Conservation (phyloP, 2,113 vertebrate species). For the Barbus barbus region DNA sequence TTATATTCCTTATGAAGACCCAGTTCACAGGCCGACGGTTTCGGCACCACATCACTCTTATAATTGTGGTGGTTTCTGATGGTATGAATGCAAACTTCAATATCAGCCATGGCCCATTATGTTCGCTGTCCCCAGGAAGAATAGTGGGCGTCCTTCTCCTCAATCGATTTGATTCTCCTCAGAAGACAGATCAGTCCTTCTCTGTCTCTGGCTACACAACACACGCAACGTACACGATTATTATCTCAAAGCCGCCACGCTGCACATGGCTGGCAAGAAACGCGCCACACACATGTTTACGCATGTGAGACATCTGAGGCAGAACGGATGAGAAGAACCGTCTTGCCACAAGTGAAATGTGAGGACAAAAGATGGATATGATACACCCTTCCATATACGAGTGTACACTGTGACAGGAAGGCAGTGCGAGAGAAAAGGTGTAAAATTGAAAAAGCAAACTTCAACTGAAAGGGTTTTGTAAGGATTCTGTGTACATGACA, state of each 20-base stretch:
- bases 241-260: slow-evolving; percentile 23
- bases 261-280: background rate
- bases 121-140: slow-evolving; percentile 49
- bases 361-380: background rate
- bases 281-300: background rate
- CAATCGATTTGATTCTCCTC: slow-evolving; percentile 62
- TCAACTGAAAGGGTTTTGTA: background rate
- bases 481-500: background rate
- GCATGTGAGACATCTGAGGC: background rate
- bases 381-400: background rate
- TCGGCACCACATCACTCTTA: slow-evolving; percentile 52
- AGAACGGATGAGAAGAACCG: background rate
- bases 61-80: slow-evolving; percentile 58
- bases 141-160: slow-evolving; percentile 40
- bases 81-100: slow-evolving; percentile 57
- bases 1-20: slow-evolving; percentile 36
- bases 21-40: slow-evolving; percentile 46
- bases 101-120: slow-evolving; percentile 47
- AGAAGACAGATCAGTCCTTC: slow-evolving; percentile 25
- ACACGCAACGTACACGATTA: slow-evolving; percentile 1
- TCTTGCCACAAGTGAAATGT: slow-evolving; percentile 20
- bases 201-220: background rate
- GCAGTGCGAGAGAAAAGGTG: background rate
- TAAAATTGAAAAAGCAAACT: slow-evolving; percentile 16
- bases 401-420: background rate